Evolutionary conservation across 2,113 vertebrate species (phyloP).

Genomic region (Seriola aureovittata): DNA sequence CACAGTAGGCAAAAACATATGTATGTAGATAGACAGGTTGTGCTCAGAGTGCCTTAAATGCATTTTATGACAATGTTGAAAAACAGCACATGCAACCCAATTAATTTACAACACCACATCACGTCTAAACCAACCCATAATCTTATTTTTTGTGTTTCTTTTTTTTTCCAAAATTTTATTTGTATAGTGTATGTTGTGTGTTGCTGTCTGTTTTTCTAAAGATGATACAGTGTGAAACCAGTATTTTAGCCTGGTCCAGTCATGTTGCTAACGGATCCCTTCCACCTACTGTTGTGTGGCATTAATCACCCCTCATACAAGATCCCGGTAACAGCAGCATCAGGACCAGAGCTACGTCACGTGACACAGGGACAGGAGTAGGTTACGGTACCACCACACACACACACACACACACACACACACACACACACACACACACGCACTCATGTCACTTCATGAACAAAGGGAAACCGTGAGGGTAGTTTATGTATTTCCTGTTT

Average conservation of each 20-base stretch:
- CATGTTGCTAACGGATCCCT: too few species aligned
- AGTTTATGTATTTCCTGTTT: background rate
- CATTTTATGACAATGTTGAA: background rate
- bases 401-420: too few species aligned
- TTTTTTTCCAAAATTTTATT: too few species aligned
- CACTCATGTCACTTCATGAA: constrained; percentile 25
- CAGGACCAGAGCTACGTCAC: constrained; percentile 66
- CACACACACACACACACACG: too few species aligned
- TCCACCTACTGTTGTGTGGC: constrained; percentile 22
- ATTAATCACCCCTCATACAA: constrained; percentile 41
- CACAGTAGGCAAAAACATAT: too few species aligned
- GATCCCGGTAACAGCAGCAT: constrained; percentile 51
- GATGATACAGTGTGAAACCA: background rate
- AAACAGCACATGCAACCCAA: too few species aligned
- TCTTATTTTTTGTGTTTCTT: too few species aligned
- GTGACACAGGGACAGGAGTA: constrained; percentile 41
- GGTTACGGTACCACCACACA: constrained; percentile 3
- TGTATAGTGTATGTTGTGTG: background rate
- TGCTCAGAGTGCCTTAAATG: background rate
- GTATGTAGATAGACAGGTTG: too few species aligned
- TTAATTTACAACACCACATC: background rate
- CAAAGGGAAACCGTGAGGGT: background rate
- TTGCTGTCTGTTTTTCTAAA: background rate
- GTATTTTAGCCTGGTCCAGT: background rate
- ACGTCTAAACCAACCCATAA: too few species aligned